Percentiles rank a stretch among this genome's conserved stretches.
Evolutionary conservation across 2,888 invertebrate species (phyloP).

Genomic region (Agonopterix subpropinquella): DNA sequence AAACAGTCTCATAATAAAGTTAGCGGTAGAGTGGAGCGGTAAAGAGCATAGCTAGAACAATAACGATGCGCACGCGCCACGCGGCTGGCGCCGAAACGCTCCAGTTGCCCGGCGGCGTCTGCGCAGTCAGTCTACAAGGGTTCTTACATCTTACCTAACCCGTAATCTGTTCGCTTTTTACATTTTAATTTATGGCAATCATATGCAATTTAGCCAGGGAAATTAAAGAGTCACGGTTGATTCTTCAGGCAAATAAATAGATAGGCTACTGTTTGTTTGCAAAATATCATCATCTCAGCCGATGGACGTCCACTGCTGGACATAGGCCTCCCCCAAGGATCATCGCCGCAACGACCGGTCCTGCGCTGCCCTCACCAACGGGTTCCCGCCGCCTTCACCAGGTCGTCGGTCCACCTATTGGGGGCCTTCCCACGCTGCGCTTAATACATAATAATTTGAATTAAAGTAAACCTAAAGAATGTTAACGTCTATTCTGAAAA

Average conservation of each 20-base stretch:
- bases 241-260: neutral
- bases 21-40: constrained; percentile 35
- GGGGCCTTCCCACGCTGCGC: no score
- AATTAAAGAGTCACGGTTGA: neutral
- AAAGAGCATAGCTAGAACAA: constrained; percentile 34
- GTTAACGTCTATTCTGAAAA: no score
- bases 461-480: no score
- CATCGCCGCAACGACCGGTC: no score
- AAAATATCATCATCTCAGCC: neutral
- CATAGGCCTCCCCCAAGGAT: no score
- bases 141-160: constrained; percentile 2
- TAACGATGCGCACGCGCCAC: constrained; percentile 37
- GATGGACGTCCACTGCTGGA: no score
- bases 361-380: no score
- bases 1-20: constrained; percentile 35
- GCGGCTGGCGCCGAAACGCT: constrained; percentile 61
- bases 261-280: neutral
- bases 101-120: constrained; percentile 45
- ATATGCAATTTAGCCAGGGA: neutral
- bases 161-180: constrained; percentile 4
- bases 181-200: constrained; percentile 5
- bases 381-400: no score
- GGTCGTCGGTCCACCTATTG: no score
- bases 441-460: no score
- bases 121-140: constrained; percentile 11